phyloP scores from a whole-genome alignment of 64 coral and sea anemone genomes.

The Pocillopora damicornis region DNA sequence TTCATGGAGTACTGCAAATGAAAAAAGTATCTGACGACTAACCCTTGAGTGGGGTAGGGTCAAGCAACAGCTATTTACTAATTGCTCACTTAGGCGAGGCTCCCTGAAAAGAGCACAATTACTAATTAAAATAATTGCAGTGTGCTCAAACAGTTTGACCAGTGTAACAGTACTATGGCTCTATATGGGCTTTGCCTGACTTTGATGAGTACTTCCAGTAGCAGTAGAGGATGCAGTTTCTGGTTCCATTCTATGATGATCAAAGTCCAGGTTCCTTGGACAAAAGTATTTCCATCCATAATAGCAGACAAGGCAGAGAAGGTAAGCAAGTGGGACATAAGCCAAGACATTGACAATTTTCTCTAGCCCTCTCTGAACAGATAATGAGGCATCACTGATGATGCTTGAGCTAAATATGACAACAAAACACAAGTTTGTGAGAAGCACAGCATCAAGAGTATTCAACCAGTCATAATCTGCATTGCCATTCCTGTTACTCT shows the following conservation, averaged over 20 bases:
- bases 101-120: too few species aligned
- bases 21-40: too few species aligned
- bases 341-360: not conserved
- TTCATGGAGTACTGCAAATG: too few species aligned
- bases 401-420: conserved; percentile 25
- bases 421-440: conserved; percentile 32
- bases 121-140: too few species aligned
- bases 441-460: conserved; percentile 33
- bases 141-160: not conserved
- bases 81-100: too few species aligned
- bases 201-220: not conserved
- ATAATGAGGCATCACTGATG: not conserved
- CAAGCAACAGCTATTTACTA: too few species aligned
- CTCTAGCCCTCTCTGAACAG: not conserved
- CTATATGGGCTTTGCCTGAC: not conserved
- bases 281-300: conserved; percentile 6
- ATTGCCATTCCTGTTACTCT: not conserved
- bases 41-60: too few species aligned
- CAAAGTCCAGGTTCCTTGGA: not conserved
- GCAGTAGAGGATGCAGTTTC: not conserved
- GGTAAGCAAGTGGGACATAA: conserved; percentile 46
- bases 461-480: conserved; percentile 28
- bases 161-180: not conserved
- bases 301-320: conserved; percentile 9
- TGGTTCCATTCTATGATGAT: not conserved